Evolutionary conservation across 2,113 vertebrate species (phyloP).

Genomic region (Tricholaema leucomelas): DNA sequence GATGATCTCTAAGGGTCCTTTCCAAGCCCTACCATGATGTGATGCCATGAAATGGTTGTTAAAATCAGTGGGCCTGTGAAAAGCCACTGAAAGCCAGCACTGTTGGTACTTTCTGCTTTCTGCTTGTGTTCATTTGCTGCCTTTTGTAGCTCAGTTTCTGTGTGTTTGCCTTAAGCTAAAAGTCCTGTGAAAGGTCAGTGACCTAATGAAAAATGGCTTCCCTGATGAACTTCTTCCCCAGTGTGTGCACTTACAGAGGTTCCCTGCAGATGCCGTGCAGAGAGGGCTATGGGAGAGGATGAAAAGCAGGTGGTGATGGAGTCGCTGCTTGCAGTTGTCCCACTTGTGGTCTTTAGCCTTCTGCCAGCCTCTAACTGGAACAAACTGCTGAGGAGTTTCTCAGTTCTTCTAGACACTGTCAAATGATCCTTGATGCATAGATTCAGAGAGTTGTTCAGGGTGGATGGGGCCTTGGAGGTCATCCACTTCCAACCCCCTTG

Average conservation of each 20-base stretch:
- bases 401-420: constrained; percentile 22
- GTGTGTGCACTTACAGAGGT: background rate
- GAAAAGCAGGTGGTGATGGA: constrained; percentile 35
- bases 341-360: constrained; percentile 12
- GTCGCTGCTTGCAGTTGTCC: background rate
- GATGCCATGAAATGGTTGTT: background rate
- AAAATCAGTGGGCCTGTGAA: background rate
- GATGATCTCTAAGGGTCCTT: too few relatives aligned
- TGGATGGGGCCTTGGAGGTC: too few relatives aligned
- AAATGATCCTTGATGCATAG: constrained; percentile 43
- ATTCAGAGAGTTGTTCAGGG: too few relatives aligned
- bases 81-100: background rate
- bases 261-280: background rate
- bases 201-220: constrained; percentile 47
- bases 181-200: constrained; percentile 18
- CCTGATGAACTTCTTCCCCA: constrained; percentile 32
- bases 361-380: constrained; percentile 9
- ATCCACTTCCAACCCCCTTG: too few relatives aligned
- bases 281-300: background rate
- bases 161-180: background rate
- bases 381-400: constrained; percentile 32
- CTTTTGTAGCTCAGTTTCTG: background rate
- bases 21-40: too few relatives aligned
- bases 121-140: background rate
- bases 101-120: background rate